Conservation (phyloP, 2,888 invertebrate genomes). For the Mesochorus sp. region DNA sequence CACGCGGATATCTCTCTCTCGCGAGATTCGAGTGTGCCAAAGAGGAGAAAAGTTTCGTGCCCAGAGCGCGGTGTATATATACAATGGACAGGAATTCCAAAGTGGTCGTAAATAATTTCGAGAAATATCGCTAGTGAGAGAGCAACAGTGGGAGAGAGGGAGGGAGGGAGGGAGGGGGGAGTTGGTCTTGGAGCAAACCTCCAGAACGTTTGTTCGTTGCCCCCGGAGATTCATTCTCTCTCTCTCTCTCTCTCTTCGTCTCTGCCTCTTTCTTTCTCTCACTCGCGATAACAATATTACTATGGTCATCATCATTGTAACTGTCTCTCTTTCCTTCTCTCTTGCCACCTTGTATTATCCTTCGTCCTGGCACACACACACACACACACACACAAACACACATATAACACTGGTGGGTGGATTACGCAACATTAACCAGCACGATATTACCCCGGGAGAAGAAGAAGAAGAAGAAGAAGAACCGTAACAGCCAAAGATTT, state of each 20-base stretch:
- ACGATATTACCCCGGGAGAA: conserved; percentile 55
- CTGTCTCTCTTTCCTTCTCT: neutral
- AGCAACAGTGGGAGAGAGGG: neutral
- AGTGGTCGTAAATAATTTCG: conserved; percentile 67
- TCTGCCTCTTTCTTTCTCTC: conserved; percentile 42
- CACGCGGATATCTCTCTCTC: neutral
- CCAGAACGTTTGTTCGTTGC: conserved; percentile 55
- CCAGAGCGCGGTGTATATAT: too few species aligned
- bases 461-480: conserved; percentile 55
- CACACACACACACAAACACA: conserved; percentile 19
- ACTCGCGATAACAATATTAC: conserved; percentile 46
- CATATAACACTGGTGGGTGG: conserved; percentile 52
- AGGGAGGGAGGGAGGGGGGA: neutral
- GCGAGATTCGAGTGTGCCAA: neutral
- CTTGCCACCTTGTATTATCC: conserved; percentile 34
- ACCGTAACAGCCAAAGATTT: conserved; percentile 12
- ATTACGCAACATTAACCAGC: conserved; percentile 61
- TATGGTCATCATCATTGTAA: conserved; percentile 13
- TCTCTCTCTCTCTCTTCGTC: conserved; percentile 38
- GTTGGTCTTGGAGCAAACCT: conserved; percentile 15
- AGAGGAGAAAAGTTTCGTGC: neutral
- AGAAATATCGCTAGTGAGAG: conserved; percentile 28
- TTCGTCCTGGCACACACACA: conserved; percentile 11
- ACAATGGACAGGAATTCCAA: conserved; percentile 59
- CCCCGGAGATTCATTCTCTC: conserved; percentile 61